Base-by-base conservation (phyloP, 2,113 vertebrate species). In the Plestiodon gilberti region DNA sequence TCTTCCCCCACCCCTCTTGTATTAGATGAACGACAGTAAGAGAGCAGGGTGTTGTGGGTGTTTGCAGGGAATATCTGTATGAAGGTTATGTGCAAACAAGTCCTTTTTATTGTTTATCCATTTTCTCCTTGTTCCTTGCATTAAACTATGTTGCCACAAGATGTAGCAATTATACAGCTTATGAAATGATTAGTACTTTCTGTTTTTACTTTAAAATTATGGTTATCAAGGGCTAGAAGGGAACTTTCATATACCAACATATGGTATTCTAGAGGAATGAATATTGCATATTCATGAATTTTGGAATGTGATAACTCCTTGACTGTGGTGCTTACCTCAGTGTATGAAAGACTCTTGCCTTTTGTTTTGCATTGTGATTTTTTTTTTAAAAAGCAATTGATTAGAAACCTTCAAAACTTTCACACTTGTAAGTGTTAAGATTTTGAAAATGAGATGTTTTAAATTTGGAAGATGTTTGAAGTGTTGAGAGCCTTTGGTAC, bases 151-250 rank as follows among this genome's bases (percentile, higher is more conserved):
- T 93, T 92, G 93, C 96, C 96, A 92, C 96, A 96, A 97, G 96
- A 97, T 96, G 96, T 97, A 97, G 96, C 95, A 95, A 94, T 97
- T 93, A 91, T 82, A 94, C 96, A 95, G 95, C 93, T 78, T 89
- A 94, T 93, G 91, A 92, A 86, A 81, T 83, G 80, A 88, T 91
- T 13, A 52, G 76, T 73, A 91, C 92, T 91, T 94, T 62, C 61
- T n/a, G n/a, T 35, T 64, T 48, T 94, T 88, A 71, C 91, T 92
- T 85, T 64, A 78, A 91, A 94, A 95, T 94, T 91, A 90, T 94
- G 91, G 94, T 96, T 92, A 88, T 15, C 52, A n/a, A 48, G 38
- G 35, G 91, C 78, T 4, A 10, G 81, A 75, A 78, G 82, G 85
- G 91, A 96, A 96, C 95, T 97, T 96, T 92, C 86, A 86, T 78